A percentile compares a stretch with the other conserved stretches of the same genome.
phyloP scores from a whole-genome alignment of 2,888 invertebrate genomes.

The Drosophila austrosaltans region DNA sequence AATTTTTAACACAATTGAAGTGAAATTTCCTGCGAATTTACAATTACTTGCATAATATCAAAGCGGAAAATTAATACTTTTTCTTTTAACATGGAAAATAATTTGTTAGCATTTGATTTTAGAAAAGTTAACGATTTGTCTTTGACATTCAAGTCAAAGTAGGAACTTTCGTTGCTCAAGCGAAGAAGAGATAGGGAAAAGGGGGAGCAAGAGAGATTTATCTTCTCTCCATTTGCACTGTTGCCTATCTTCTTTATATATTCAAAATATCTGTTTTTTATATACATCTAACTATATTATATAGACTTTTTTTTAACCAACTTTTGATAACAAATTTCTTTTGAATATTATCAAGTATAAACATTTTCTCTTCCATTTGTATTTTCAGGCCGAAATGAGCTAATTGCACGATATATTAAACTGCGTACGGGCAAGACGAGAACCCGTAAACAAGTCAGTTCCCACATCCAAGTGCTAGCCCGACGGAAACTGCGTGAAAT shows the following conservation, averaged over 20 bases:
- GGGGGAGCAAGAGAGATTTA: too few species aligned
- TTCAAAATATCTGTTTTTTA: too few species aligned
- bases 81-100: background rate
- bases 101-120: too few species aligned
- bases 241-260: too few species aligned
- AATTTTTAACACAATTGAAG: slow-evolving; percentile 25
- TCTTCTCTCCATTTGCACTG: too few species aligned
- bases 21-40: slow-evolving; percentile 1
- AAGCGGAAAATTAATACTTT: slow-evolving; percentile 14
- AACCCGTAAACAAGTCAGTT: slow-evolving; percentile 99
- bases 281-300: too few species aligned
- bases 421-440: slow-evolving; percentile 99
- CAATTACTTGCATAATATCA: slow-evolving; percentile 5
- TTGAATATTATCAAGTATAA: background rate
- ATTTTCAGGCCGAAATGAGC: slow-evolving; percentile 96
- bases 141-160: too few species aligned
- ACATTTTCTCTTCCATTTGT: slow-evolving; percentile 14
- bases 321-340: too few species aligned
- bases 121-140: too few species aligned
- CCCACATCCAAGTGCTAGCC: slow-evolving; percentile 99
- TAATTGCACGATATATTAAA: slow-evolving; percentile 99
- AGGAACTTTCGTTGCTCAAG: too few species aligned
- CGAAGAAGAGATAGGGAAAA: too few species aligned
- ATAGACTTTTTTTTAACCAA: too few species aligned
- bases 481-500: slow-evolving; percentile 99